These are phyloP conservation scores for Podiceps cristatus DNA, from an alignment of 2,113 vertebrate species.

Conservation along the genomic window DNA sequence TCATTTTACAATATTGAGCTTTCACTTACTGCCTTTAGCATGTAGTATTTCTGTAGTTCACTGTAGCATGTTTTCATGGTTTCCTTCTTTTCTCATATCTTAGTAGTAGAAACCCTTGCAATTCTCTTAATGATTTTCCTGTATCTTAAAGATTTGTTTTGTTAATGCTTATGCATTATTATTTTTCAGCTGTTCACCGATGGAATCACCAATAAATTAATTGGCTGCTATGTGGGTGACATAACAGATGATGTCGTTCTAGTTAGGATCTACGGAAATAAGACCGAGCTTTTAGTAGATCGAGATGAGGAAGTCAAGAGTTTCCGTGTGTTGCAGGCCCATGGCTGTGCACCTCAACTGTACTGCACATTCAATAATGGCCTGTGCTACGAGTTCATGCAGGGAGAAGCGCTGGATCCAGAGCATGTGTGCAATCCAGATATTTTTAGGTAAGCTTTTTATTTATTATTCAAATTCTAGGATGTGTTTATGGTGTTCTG, in stretches of 20 bases:
- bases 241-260: slow-evolving; percentile 90
- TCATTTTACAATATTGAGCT: neutral
- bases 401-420: slow-evolving; percentile 91
- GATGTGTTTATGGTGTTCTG: neutral
- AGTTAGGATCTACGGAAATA: slow-evolving; percentile 96
- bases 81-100: neutral
- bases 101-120: neutral
- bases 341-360: slow-evolving; percentile 92
- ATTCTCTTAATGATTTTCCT: fast-evolving
- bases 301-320: slow-evolving; percentile 97
- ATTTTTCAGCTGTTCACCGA: slow-evolving; percentile 90
- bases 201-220: slow-evolving; percentile 96
- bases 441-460: slow-evolving; percentile 84
- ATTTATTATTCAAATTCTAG: neutral
- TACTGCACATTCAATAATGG: slow-evolving; percentile 98
- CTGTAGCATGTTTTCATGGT: neutral
- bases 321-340: slow-evolving; percentile 91
- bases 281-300: slow-evolving; percentile 94
- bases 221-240: slow-evolving; percentile 90
- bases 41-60: neutral
- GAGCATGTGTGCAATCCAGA: slow-evolving; percentile 89
- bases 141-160: neutral
- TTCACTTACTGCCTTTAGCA: neutral
- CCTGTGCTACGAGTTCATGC: slow-evolving; percentile 96
- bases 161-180: neutral